Evolutionary conservation across 1,140 invertebrate species (phyloP).

Genomic region (Mylabris phalerata): DNA sequence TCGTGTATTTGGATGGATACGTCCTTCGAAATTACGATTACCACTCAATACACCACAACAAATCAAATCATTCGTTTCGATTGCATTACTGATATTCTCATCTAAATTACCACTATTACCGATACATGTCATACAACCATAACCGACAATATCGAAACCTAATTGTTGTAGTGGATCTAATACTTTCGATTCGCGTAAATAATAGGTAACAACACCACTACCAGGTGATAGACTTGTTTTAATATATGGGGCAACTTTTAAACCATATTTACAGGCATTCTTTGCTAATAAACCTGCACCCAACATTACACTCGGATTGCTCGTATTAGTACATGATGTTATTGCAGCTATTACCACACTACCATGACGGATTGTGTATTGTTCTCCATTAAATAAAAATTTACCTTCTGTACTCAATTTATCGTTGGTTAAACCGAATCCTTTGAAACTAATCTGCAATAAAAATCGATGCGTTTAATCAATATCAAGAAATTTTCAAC

Average conservation of each 20-base stretch:
- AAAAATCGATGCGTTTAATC: slow-evolving; percentile 2
- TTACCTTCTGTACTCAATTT: slow-evolving; percentile 59
- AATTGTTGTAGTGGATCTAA: slow-evolving; percentile 73
- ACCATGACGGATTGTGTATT: slow-evolving; percentile 83
- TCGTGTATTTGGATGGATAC: slow-evolving; percentile 91
- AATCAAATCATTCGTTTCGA: slow-evolving; percentile 92
- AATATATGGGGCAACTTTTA: slow-evolving; percentile 85
- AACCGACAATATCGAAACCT: slow-evolving; percentile 85
- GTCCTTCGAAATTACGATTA: slow-evolving; percentile 95
- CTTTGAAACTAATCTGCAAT: slow-evolving; percentile 85
- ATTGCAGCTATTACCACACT: slow-evolving; percentile 96
- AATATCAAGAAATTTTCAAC: neutral
- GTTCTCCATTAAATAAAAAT: slow-evolving; percentile 73
- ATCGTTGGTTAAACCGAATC: slow-evolving; percentile 73
- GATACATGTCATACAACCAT: slow-evolving; percentile 98
- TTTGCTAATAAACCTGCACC: slow-evolving; percentile 89
- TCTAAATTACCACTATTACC: slow-evolving; percentile 94
- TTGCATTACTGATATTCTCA: slow-evolving; percentile 83
- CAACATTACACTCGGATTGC: slow-evolving; percentile 96
- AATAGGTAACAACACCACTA: slow-evolving; percentile 96
- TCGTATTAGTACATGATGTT: slow-evolving; percentile 97
- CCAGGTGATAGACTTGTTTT: slow-evolving; percentile 96
- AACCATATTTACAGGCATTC: slow-evolving; percentile 88
- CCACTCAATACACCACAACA: slow-evolving; percentile 93
- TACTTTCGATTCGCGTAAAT: slow-evolving; percentile 79